These are phyloP conservation scores for Charanyca ferruginea DNA, from an alignment of 2,888 invertebrate genomes.

Conservation along the genomic window DNA sequence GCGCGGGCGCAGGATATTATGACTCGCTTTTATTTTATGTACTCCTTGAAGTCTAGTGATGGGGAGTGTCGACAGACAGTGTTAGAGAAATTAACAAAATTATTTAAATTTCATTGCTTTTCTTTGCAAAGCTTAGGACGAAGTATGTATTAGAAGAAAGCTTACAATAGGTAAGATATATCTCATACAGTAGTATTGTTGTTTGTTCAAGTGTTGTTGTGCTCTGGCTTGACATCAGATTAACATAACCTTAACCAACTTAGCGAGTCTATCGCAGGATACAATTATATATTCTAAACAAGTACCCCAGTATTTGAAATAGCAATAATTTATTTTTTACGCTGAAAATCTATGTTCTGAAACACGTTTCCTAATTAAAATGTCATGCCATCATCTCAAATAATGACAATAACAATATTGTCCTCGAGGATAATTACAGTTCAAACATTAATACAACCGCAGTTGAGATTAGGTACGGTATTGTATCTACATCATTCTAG, in stretches of 20 bases:
- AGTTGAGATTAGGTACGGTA: conserved; percentile 10
- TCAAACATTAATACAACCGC: conserved; percentile 2
- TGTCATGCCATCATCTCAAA: conserved; percentile 3
- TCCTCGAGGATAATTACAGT: conserved; percentile 27
- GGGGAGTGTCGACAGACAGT: conserved; percentile 53
- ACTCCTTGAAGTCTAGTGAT: conserved; percentile 69
- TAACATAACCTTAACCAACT: conserved; percentile 1
- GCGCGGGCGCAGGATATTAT: conserved; percentile 84
- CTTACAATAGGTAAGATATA: too few species aligned
- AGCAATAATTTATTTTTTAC: neutral
- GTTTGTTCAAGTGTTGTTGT: neutral
- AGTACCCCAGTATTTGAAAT: neutral
- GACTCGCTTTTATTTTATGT: conserved; percentile 85
- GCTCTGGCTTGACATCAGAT: too few species aligned
- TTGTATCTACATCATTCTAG: conserved; percentile 10
- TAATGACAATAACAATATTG: conserved; percentile 20
- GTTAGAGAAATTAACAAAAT: neutral
- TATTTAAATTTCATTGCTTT: neutral
- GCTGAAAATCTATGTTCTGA: neutral
- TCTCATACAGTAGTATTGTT: neutral
- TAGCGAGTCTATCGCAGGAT: neutral
- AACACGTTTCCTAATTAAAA: conserved; percentile 14
- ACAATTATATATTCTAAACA: neutral
- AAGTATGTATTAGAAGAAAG: too few species aligned
- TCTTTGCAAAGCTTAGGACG: too few species aligned